These are phyloP conservation scores for Choristoneura fumiferana DNA, from an alignment of 1,140 invertebrate genomes.

Conservation along the genomic window DNA sequence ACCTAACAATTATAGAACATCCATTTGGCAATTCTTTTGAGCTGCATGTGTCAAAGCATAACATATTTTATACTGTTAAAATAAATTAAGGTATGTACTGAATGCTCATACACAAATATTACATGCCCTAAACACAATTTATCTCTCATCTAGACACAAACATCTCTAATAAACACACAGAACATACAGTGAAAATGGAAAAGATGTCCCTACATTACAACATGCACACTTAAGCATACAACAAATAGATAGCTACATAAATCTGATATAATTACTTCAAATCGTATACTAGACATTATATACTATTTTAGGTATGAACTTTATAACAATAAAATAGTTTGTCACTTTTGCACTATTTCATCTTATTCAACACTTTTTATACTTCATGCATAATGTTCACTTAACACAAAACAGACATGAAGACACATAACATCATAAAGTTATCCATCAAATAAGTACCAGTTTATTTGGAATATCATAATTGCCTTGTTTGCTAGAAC, in stretches of 20 bases:
- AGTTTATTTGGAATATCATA: conserved; percentile 41
- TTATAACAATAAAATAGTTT: conserved; percentile 15
- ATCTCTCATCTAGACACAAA: background rate
- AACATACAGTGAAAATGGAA: conserved; percentile 3
- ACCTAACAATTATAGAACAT: conserved; percentile 37
- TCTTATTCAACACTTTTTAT: conserved; percentile 5
- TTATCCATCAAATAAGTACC: conserved; percentile 34
- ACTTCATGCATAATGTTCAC: conserved; percentile 24
- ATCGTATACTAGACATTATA: conserved; percentile 18
- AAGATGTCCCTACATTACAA: conserved; percentile 7
- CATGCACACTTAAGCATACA: conserved; percentile 17
- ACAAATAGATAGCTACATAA: conserved; percentile 8
- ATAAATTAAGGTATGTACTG: conserved; percentile 20
- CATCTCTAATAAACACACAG: conserved; percentile 15
- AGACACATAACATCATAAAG: conserved; percentile 36
- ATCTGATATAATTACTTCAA: conserved; percentile 9
- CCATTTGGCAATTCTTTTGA: conserved; percentile 65
- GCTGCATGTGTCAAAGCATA: conserved; percentile 36
- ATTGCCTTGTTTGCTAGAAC: conserved; percentile 48
- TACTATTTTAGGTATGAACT: background rate
- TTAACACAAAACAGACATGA: conserved; percentile 38
- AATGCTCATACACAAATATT: conserved; percentile 22
- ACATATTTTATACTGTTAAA: conserved; percentile 22
- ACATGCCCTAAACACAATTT: background rate
- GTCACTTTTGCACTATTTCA: conserved; percentile 16